Percentiles rank a stretch among this genome's conserved stretches.
phyloP scores from a whole-genome alignment of 2,888 invertebrate genomes.

The Neuroscelio doddi region DNA sequence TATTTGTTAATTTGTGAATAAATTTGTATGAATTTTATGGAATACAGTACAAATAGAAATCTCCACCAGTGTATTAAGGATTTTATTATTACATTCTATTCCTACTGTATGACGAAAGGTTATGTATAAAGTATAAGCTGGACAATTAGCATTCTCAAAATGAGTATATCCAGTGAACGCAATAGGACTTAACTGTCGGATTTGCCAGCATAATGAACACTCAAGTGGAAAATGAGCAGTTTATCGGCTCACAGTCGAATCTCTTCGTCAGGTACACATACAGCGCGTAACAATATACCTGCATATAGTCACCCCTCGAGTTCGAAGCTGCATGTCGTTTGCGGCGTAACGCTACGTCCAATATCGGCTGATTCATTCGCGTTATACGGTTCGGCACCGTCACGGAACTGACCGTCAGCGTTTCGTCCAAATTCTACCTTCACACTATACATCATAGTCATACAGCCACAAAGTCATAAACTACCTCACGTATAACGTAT shows the following conservation, averaged over 20 bases:
- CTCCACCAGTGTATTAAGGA: too few species aligned
- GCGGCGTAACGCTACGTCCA: conserved; percentile 14
- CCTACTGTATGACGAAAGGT: conserved; percentile 37
- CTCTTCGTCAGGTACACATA: conserved; percentile 29
- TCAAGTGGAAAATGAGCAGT: conserved; percentile 45
- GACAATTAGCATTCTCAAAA: conserved; percentile 40
- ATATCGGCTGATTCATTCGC: conserved; percentile 12
- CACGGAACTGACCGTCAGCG: conserved; percentile 38
- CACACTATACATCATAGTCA: conserved; percentile 39
- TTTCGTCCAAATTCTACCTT: conserved; percentile 27
- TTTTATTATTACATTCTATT: conserved; percentile 31
- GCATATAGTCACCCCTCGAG: conserved; percentile 14
- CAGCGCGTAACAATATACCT: conserved; percentile 36
- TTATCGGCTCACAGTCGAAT: conserved; percentile 39
- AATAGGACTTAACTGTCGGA: conserved; percentile 40
- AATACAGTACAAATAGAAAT: too few species aligned
- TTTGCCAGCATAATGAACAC: conserved; percentile 41
- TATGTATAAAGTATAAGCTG: conserved; percentile 41
- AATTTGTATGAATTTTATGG: too few species aligned
- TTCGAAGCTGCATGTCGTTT: conserved; percentile 17
- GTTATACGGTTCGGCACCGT: conserved; percentile 34
- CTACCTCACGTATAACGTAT: conserved; percentile 39
- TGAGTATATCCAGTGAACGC: conserved; percentile 34
- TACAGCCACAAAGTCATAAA: conserved; percentile 39
- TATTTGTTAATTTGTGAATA: too few species aligned